phyloP scores from a whole-genome alignment of 2,113 vertebrate species.

The Centropus unirufus region DNA sequence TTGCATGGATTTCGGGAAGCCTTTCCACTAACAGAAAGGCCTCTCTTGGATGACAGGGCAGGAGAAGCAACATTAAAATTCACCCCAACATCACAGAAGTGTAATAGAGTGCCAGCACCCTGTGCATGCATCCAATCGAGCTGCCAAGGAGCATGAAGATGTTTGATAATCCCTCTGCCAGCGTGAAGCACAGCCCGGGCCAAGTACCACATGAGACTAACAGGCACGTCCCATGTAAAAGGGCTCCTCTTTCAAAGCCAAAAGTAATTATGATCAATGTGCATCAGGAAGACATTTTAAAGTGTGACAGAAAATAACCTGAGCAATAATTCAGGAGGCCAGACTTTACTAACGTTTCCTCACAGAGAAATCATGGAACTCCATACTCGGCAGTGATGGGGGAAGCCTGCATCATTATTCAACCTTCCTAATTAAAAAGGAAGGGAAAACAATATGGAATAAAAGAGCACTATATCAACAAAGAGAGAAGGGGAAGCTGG shows the following conservation, averaged over 20 bases:
- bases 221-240: accelerated
- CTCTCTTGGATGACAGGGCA: background rate
- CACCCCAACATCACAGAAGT: background rate
- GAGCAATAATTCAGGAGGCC: background rate
- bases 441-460: background rate
- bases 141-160: accelerated
- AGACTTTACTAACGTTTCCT: accelerated
- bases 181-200: background rate
- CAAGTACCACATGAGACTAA: accelerated
- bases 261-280: accelerated
- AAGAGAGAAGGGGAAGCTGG: background rate
- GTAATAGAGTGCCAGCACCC: background rate
- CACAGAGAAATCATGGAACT: accelerated
- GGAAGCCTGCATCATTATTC: background rate
- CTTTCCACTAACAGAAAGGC: background rate
- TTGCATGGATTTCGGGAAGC: background rate
- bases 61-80: background rate
- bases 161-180: background rate
- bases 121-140: accelerated
- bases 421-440: background rate
- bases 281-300: background rate
- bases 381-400: accelerated
- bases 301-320: accelerated
- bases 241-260: background rate
- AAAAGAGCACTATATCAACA: background rate